phyloP scores from a whole-genome alignment of 1,140 invertebrate species.

The Zelostemma sp. region DNA sequence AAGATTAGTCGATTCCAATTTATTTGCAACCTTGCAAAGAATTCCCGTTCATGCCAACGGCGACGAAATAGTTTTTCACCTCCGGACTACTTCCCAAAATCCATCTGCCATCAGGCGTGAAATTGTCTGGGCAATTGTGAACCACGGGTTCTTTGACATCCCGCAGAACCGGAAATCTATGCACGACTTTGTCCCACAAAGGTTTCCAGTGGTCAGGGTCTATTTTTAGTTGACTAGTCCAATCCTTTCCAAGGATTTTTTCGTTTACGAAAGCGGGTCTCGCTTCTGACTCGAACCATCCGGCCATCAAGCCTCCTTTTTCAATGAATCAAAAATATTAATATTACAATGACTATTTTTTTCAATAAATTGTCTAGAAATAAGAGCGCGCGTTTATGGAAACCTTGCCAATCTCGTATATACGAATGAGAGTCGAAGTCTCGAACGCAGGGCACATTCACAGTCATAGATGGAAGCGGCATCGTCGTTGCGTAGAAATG shows the following conservation, averaged over 20 bases:
- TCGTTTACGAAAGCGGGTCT: slow-evolving; percentile 76
- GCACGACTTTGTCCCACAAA: slow-evolving; percentile 74
- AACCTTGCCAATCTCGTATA: slow-evolving; percentile 70
- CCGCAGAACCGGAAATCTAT: slow-evolving; percentile 77
- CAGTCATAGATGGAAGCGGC: slow-evolving; percentile 40
- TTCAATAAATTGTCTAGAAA: too few relatives aligned
- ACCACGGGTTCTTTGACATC: slow-evolving; percentile 72
- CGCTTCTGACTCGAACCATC: slow-evolving; percentile 77
- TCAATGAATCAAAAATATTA: slow-evolving; percentile 20
- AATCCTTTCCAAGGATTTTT: slow-evolving; percentile 72
- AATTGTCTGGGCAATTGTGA: slow-evolving; percentile 81
- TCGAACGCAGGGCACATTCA: slow-evolving; percentile 72
- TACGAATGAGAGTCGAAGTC: slow-evolving; percentile 81
- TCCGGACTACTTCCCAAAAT: slow-evolving; percentile 82
- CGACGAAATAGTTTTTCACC: slow-evolving; percentile 86
- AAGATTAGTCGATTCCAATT: too few relatives aligned
- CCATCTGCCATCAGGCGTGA: slow-evolving; percentile 81
- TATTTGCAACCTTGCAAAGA: slow-evolving; percentile 68
- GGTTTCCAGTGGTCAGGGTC: slow-evolving; percentile 78
- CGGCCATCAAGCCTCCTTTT: slow-evolving; percentile 73
- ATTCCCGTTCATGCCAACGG: slow-evolving; percentile 79
- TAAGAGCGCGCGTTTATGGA: too few relatives aligned
- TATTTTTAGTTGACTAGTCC: slow-evolving; percentile 69
- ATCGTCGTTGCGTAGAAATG: slow-evolving; percentile 77
- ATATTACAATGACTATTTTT: too few relatives aligned